Conservation (phyloP, 1,140 invertebrate genomes). For the Sminthurinus signatus region DNA sequence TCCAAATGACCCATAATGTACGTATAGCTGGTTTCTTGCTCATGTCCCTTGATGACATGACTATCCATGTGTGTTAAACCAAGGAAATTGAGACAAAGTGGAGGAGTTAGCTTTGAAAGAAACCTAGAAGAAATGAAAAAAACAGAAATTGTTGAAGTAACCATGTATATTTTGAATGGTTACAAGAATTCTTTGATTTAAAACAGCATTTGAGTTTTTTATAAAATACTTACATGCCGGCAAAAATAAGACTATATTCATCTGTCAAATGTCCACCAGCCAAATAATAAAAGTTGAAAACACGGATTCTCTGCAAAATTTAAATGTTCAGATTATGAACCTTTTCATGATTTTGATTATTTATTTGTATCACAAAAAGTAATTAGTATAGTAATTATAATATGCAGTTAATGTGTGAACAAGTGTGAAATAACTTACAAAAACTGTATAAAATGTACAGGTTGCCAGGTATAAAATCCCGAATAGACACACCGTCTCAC, state of each 20-base stretch:
- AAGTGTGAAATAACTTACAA: no score
- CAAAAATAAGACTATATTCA: constrained; percentile 97
- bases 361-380: no score
- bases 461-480: constrained; percentile 55
- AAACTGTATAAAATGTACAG: constrained; percentile 95
- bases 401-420: no score
- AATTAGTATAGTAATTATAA: no score
- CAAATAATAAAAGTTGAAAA: constrained; percentile 95
- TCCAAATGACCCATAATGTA: constrained; percentile 99
- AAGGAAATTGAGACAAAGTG: constrained; percentile 96
- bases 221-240: constrained; percentile 71
- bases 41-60: constrained; percentile 76
- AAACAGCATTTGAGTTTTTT: background rate
- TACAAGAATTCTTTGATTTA: no score
- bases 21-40: constrained; percentile 81
- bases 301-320: constrained; percentile 90
- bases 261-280: constrained; percentile 97
- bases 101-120: constrained; percentile 92
- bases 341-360: no score
- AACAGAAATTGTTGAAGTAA: background rate
- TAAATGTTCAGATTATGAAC: no score
- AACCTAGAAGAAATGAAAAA: constrained; percentile 59
- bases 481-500: constrained; percentile 55
- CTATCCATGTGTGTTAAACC: constrained; percentile 97
- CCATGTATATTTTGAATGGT: no score